phyloP scores from a whole-genome alignment of 2,888 invertebrate genomes.

The Zele albiditarsus region DNA sequence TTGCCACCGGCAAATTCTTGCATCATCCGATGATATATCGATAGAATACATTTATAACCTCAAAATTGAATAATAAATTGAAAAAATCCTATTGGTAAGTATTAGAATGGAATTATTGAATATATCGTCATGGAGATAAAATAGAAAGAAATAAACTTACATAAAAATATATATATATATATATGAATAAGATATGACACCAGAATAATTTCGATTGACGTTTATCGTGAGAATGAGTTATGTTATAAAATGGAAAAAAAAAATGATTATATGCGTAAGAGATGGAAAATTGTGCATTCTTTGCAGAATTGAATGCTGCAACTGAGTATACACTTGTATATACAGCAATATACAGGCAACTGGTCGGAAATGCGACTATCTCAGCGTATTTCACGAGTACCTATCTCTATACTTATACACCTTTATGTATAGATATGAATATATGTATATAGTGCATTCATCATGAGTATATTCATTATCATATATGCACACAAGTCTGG shows the following conservation, averaged over 20 bases:
- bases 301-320: neutral
- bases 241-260: neutral
- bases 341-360: no score
- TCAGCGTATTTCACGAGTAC: no score
- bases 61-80: neutral
- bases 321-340: no score
- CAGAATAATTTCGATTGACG: no score
- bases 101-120: neutral
- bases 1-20: no score
- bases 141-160: no score
- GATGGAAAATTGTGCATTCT: neutral
- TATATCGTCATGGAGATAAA: neutral
- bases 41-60: neutral
- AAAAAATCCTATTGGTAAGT: no score
- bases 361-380: no score
- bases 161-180: no score
- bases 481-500: neutral
- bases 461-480: neutral
- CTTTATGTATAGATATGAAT: conserved; percentile 3
- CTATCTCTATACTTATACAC: neutral
- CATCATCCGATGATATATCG: neutral
- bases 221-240: no score
- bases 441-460: neutral
- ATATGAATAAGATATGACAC: no score
- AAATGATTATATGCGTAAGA: neutral